Evolutionary conservation across 1,140 invertebrate species (phyloP).

Genomic region (Zaprionus nigranus): DNA sequence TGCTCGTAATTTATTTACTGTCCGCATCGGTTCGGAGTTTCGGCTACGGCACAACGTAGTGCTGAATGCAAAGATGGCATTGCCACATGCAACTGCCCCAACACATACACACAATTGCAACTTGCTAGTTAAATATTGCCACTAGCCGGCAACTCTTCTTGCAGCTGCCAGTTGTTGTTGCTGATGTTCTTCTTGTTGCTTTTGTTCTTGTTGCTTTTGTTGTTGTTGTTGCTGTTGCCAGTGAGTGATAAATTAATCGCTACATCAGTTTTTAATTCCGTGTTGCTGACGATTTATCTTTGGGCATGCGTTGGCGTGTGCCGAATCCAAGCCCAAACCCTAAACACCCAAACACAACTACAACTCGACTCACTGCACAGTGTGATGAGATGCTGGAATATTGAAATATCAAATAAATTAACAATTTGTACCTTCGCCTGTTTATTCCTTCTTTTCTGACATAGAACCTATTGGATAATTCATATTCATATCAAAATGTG

Average conservation of each 20-base stretch:
- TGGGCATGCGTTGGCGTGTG: conserved; percentile 66
- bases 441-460: too few relatives aligned
- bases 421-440: too few relatives aligned
- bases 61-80: conserved; percentile 28
- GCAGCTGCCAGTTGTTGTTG: conserved; percentile 13
- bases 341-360: not conserved
- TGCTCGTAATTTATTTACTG: conserved; percentile 83
- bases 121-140: conserved; percentile 81
- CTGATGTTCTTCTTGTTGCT: conserved; percentile 23
- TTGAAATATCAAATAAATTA: not conserved
- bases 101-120: conserved; percentile 44
- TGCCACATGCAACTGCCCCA: not conserved
- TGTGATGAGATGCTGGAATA: conserved; percentile 17
- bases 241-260: conserved; percentile 84
- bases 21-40: conserved; percentile 59
- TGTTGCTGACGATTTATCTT: conserved; percentile 83
- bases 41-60: conserved; percentile 27
- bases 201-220: not conserved
- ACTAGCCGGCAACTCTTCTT: conserved; percentile 57
- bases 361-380: conserved; percentile 17
- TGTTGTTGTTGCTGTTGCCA: conserved; percentile 34
- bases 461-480: too few relatives aligned
- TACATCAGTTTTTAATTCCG: conserved; percentile 84
- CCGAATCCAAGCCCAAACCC: conserved; percentile 30
- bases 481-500: too few relatives aligned